Conservation (phyloP, 64 coral and sea anemone species). For the Actinia equina region DNA sequence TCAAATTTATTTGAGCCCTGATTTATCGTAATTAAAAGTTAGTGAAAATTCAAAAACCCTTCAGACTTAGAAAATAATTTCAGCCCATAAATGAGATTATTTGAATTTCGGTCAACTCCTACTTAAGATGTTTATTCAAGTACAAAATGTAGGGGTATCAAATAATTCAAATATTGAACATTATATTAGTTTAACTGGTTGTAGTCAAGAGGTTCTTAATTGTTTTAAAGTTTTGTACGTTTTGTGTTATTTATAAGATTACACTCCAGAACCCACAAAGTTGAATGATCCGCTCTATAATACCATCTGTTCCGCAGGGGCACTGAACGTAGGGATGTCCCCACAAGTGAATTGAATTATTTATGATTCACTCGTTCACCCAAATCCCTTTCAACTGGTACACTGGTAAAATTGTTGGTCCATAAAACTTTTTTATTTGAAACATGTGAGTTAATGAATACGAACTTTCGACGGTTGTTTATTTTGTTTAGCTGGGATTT, state of each 20-base stretch:
- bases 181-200: too few relatives aligned
- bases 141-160: background rate
- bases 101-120: background rate
- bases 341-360: background rate
- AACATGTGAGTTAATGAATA: background rate
- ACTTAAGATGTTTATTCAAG: background rate
- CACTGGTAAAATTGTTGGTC: background rate
- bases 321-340: background rate
- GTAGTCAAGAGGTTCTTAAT: background rate
- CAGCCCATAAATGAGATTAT: background rate
- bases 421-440: background rate
- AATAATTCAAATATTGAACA: background rate
- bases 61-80: background rate
- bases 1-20: background rate
- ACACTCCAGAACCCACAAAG: background rate
- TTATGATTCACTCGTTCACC: background rate
- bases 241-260: background rate
- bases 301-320: background rate
- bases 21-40: background rate
- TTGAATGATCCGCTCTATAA: background rate
- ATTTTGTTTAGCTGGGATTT: background rate
- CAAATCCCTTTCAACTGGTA: conserved; percentile 1
- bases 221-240: background rate
- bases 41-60: background rate
- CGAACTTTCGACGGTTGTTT: background rate